Conservation (phyloP, 2,797 vertebrate genomes). For the Poeciliopsis paucimaculata region DNA sequence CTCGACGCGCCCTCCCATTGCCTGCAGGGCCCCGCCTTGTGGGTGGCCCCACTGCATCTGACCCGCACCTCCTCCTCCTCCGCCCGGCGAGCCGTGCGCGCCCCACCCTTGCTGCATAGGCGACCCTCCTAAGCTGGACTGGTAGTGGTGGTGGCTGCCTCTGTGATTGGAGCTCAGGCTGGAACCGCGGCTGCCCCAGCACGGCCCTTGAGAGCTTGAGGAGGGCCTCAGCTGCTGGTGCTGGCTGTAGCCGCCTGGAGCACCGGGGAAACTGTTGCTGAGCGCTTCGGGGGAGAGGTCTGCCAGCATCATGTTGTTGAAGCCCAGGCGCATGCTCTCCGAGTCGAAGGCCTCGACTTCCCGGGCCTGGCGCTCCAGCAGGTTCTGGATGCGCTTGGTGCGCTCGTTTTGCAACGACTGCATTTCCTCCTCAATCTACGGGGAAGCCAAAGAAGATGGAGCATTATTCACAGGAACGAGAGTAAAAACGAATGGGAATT, state of each 20-base stretch:
- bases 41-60: slow-evolving; percentile 93
- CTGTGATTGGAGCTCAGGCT: slow-evolving; percentile 83
- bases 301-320: slow-evolving; percentile 99
- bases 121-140: slow-evolving; percentile 89
- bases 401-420: slow-evolving; percentile 94
- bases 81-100: slow-evolving; percentile 91
- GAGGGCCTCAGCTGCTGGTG: slow-evolving; percentile 82
- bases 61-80: slow-evolving; percentile 42
- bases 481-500: background rate
- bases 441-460: background rate
- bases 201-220: slow-evolving; percentile 86
- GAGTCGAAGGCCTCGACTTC: slow-evolving; percentile 99
- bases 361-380: slow-evolving; percentile 96
- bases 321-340: slow-evolving; percentile 98
- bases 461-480: background rate
- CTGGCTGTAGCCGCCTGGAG: slow-evolving; percentile 90
- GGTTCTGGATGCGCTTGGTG: slow-evolving; percentile 92
- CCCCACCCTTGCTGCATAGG: slow-evolving; percentile 93
- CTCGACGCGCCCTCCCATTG: slow-evolving; percentile 93
- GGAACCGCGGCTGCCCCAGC: slow-evolving; percentile 83
- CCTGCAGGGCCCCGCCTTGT: slow-evolving; percentile 87
- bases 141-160: slow-evolving; percentile 86
- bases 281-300: slow-evolving; percentile 96
- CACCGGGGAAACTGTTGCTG: slow-evolving; percentile 96
- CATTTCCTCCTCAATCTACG: slow-evolving; percentile 99